Evolutionary conservation across 2,797 vertebrate genomes (phyloP).

Genomic region (Champsocephalus esox): DNA sequence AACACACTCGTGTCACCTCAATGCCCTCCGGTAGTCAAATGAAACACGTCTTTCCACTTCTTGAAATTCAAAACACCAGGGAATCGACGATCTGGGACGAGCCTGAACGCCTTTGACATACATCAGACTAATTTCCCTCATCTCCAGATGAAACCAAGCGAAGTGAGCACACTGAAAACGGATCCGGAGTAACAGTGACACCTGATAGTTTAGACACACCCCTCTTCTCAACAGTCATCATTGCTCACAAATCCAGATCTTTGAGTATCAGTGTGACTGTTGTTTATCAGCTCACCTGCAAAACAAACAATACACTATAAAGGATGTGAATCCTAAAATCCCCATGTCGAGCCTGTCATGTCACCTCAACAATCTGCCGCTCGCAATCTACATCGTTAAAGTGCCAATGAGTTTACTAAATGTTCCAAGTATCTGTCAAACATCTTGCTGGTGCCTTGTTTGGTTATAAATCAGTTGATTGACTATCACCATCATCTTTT

Average conservation of each 20-base stretch:
- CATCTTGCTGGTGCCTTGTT: background rate
- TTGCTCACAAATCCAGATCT: slow-evolving; percentile 39
- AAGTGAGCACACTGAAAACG: slow-evolving; percentile 52
- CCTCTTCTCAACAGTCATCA: slow-evolving; percentile 61
- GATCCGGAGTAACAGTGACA: slow-evolving; percentile 62
- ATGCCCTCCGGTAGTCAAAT: slow-evolving; percentile 42
- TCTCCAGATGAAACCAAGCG: slow-evolving; percentile 50
- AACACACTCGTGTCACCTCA: slow-evolving; percentile 37
- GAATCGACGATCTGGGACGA: slow-evolving; percentile 21
- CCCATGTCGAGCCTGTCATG: slow-evolving; percentile 64
- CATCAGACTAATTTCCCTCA: slow-evolving; percentile 1
- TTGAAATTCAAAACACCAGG: slow-evolving; percentile 39
- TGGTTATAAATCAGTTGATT: background rate
- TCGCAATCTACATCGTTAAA: slow-evolving; percentile 24
- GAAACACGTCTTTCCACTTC: slow-evolving; percentile 38
- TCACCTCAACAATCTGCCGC: slow-evolving; percentile 53
- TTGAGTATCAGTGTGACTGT: slow-evolving; percentile 43
- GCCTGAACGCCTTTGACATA: slow-evolving; percentile 11
- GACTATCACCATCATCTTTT: background rate
- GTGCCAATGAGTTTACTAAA: background rate
- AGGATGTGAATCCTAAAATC: slow-evolving; percentile 81
- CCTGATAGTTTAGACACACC: slow-evolving; percentile 75
- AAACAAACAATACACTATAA: slow-evolving; percentile 69
- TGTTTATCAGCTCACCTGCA: slow-evolving; percentile 74
- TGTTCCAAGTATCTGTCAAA: background rate